These are phyloP conservation scores for Thamnophis sirtalis DNA, from an alignment of 2,113 vertebrate species.

Conservation along the genomic window DNA sequence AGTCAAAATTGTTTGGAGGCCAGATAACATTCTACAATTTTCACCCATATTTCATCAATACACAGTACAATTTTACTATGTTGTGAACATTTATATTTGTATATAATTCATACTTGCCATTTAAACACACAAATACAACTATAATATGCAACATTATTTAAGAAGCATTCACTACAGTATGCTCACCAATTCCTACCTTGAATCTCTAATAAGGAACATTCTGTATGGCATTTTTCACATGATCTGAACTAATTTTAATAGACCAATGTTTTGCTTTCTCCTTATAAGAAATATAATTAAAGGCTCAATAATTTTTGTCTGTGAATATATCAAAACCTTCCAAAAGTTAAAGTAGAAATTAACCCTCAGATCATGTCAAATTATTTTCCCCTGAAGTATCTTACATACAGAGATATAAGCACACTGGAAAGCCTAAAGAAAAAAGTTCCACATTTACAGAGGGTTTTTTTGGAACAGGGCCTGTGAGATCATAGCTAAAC, in stretches of 20 bases:
- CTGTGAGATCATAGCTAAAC: background rate
- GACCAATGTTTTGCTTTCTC: background rate
- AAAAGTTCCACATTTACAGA: background rate
- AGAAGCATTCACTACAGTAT: constrained; percentile 20
- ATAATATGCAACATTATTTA: constrained; percentile 11
- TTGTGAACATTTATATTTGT: constrained; percentile 50
- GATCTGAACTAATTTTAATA: background rate
- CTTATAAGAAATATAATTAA: background rate
- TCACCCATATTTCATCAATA: background rate
- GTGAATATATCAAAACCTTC: background rate
- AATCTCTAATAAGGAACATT: constrained; percentile 5
- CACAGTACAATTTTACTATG: constrained; percentile 8
- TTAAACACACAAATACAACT: constrained; percentile 10
- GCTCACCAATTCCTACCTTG: constrained; percentile 27
- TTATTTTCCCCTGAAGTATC: background rate
- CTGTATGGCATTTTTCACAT: background rate
- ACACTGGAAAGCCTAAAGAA: background rate
- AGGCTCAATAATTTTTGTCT: background rate
- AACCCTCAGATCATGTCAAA: background rate
- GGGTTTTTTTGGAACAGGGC: background rate
- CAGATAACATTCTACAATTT: background rate
- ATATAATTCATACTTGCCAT: constrained; percentile 21
- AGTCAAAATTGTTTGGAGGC: background rate
- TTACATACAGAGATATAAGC: background rate
- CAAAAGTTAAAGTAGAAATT: background rate